Evolutionary conservation across 2,113 vertebrate genomes (phyloP).

Genomic region (Lepus americanus): DNA sequence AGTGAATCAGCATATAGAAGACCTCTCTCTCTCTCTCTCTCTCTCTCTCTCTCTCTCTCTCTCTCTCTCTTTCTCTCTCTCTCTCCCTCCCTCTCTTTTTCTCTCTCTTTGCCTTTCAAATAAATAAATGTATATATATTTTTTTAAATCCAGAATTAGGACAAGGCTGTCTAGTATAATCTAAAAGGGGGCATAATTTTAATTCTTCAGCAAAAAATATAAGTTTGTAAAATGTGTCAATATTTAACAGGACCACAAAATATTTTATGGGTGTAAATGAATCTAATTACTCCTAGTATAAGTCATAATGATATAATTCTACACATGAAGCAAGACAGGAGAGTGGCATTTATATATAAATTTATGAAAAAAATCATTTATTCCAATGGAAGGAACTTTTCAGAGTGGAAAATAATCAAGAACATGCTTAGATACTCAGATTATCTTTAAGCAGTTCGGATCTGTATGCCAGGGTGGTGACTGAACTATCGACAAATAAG

Average conservation of each 20-base stretch:
- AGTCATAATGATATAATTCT: neutral
- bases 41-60: too few species aligned
- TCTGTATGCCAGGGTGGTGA: neutral
- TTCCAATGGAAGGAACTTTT: neutral
- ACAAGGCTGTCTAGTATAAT: neutral
- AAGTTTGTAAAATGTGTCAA: neutral
- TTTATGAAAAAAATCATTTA: neutral
- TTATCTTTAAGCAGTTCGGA: neutral
- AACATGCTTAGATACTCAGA: neutral
- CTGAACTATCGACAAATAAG: neutral
- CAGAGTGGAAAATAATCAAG: neutral
- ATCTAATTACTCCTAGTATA: neutral
- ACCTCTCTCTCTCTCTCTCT: too few species aligned
- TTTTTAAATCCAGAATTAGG: neutral
- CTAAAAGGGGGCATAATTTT: neutral
- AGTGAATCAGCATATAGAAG: too few species aligned
- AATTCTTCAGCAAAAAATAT: constrained; percentile 6
- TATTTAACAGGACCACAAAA: neutral
- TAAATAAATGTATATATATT: too few species aligned
- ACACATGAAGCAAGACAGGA: neutral
- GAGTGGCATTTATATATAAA: neutral
- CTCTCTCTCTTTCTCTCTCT: too few species aligned
- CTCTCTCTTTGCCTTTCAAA: too few species aligned
- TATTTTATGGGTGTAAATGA: neutral
- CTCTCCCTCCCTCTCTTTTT: too few species aligned